phyloP scores from a whole-genome alignment of 2,113 vertebrate species.

The Sinosuthora webbiana region DNA sequence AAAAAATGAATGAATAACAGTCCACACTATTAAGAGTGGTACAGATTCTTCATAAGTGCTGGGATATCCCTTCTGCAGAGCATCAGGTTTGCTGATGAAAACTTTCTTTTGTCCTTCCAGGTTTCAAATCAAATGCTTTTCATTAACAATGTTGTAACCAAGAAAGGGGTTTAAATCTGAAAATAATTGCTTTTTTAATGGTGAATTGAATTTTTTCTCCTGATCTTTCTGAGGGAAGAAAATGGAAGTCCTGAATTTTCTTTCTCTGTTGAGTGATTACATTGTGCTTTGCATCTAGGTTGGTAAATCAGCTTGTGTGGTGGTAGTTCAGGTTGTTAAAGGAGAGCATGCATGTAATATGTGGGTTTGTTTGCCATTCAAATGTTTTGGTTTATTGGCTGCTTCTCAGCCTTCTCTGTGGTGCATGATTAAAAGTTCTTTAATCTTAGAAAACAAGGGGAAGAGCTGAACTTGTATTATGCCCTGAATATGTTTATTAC shows the following conservation, averaged over 20 bases:
- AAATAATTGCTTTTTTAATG: neutral
- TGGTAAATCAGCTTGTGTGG: conserved; percentile 15
- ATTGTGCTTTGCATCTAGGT: neutral
- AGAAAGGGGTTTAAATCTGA: neutral
- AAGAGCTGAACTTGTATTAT: neutral
- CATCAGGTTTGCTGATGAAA: conserved; percentile 14
- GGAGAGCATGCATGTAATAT: neutral
- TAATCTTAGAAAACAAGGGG: neutral
- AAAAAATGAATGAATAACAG: neutral
- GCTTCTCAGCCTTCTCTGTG: conserved; percentile 26
- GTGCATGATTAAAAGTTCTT: neutral
- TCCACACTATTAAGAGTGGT: neutral
- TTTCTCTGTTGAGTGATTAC: conserved; percentile 31
- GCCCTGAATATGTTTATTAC: neutral
- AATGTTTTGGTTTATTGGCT: neutral
- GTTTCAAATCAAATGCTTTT: neutral
- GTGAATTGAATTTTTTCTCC: conserved; percentile 17
- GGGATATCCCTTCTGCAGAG: neutral
- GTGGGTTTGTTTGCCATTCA: conserved; percentile 2
- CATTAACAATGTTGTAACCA: neutral
- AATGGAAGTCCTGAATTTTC: neutral
- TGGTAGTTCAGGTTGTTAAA: conserved; percentile 20
- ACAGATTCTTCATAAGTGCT: neutral
- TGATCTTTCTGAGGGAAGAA: neutral
- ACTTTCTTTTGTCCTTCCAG: conserved; percentile 7